These are phyloP conservation scores for Epinephelus cyanopodus DNA, from an alignment of 2,113 vertebrate species.

Conservation along the genomic window DNA sequence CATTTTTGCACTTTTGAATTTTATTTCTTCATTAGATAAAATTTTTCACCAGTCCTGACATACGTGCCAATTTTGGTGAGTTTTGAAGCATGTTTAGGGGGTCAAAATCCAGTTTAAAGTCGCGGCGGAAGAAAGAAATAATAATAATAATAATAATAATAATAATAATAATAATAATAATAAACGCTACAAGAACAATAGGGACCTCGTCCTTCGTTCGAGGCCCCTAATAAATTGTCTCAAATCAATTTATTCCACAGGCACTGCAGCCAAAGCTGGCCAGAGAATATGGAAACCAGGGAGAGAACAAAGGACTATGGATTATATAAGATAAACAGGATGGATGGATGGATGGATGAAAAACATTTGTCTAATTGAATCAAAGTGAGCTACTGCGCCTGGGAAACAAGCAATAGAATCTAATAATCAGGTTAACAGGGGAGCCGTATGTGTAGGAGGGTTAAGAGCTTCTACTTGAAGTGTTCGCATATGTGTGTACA, in stretches of 20 bases:
- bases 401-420: constrained; percentile 35
- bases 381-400: constrained; percentile 45
- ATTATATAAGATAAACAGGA: constrained; percentile 10
- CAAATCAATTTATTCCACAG: constrained; percentile 57
- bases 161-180: no score
- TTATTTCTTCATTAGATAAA: no score
- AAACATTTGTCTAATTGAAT: constrained; percentile 70
- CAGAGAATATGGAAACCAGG: constrained; percentile 35
- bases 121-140: no score
- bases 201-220: no score
- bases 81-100: no score
- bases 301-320: constrained; percentile 51
- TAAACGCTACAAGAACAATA: no score
- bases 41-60: no score
- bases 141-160: no score
- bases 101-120: no score
- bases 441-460: constrained; percentile 1
- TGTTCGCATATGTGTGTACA: background rate
- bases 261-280: constrained; percentile 21
- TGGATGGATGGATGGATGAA: constrained; percentile 30
- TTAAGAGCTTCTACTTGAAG: constrained; percentile 16
- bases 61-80: no score
- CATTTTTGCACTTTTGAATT: no score
- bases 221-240: constrained; percentile 71
- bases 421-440: constrained; percentile 50